A percentile compares a stretch with the other conserved stretches of the same genome.
Conservation (phyloP, 1,140 invertebrate genomes). For the Drosophila dunni region DNA sequence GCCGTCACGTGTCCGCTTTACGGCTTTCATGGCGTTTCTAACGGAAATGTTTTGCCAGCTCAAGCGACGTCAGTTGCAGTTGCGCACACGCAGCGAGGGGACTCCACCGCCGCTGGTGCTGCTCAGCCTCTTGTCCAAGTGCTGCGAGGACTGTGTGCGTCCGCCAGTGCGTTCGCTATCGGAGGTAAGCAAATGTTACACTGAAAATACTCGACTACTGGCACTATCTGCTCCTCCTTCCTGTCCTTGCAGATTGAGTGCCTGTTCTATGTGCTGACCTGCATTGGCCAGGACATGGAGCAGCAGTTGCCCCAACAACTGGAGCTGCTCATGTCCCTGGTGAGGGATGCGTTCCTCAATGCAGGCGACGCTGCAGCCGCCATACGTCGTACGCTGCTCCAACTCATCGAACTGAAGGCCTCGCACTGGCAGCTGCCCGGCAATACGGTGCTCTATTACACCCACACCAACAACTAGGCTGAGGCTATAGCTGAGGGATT, state of each 20-base stretch:
- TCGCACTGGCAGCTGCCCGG: conserved; percentile 95
- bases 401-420: conserved; percentile 94
- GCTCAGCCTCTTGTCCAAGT: conserved; percentile 92
- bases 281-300: conserved; percentile 93
- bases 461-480: conserved; percentile 86
- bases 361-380: conserved; percentile 88
- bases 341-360: conserved; percentile 94
- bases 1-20: conserved; percentile 87
- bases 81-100: conserved; percentile 88
- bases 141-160: conserved; percentile 92
- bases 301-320: conserved; percentile 91
- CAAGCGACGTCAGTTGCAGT: conserved; percentile 90
- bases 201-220: no score
- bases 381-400: conserved; percentile 92
- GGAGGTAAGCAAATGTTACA: conserved; percentile 86
- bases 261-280: conserved; percentile 93
- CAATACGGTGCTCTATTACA: conserved; percentile 95
- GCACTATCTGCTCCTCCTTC: not conserved
- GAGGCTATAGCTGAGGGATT: not conserved
- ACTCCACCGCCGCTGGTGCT: conserved; percentile 90
- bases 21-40: conserved; percentile 94
- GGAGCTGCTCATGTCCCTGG: conserved; percentile 90
- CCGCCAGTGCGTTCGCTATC: conserved; percentile 91
- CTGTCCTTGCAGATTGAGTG: conserved; percentile 89
- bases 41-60: conserved; percentile 95